Percentiles rank a stretch among this genome's conserved stretches.
Evolutionary conservation across 2,888 invertebrate genomes (phyloP).

Genomic region (Crepidodera aurea): DNA sequence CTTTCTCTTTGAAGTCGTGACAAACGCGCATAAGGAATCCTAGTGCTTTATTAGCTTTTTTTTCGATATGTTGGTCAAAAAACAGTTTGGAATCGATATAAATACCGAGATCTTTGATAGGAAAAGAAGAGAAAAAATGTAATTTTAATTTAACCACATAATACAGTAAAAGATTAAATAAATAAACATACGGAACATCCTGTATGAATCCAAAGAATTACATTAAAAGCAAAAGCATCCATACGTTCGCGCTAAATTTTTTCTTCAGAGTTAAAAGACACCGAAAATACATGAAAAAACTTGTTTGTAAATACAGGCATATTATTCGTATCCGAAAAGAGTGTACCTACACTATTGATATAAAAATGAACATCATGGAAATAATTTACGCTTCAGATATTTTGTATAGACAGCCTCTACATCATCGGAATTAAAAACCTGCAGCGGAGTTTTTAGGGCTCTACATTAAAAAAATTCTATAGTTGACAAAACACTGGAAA

Average conservation of each 20-base stretch:
- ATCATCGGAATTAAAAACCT: constrained; percentile 46
- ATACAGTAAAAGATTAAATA: too few species aligned
- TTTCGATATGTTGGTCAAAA: too few species aligned
- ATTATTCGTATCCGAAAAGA: background rate
- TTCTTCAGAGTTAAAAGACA: background rate
- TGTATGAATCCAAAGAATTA: too few species aligned
- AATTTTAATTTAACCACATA: too few species aligned
- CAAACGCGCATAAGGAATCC: too few species aligned
- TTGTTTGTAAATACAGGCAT: background rate
- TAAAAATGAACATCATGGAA: constrained; percentile 39
- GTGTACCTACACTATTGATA: constrained; percentile 26
- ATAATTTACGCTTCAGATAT: constrained; percentile 33
- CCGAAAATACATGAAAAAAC: background rate
- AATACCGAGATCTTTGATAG: too few species aligned
- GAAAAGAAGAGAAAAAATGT: too few species aligned
- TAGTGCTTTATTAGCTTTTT: too few species aligned
- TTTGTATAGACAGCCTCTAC: constrained; percentile 40
- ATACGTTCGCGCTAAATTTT: background rate
- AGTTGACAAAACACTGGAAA: constrained; percentile 30
- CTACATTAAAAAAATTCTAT: constrained; percentile 26
- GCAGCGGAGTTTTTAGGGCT: constrained; percentile 23
- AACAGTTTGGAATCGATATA: too few species aligned
- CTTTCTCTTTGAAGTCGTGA: too few species aligned
- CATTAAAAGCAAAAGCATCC: too few species aligned
- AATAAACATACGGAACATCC: too few species aligned